Conservation (phyloP, 2,113 vertebrate species). For the Psilopogon haemacephalus region DNA sequence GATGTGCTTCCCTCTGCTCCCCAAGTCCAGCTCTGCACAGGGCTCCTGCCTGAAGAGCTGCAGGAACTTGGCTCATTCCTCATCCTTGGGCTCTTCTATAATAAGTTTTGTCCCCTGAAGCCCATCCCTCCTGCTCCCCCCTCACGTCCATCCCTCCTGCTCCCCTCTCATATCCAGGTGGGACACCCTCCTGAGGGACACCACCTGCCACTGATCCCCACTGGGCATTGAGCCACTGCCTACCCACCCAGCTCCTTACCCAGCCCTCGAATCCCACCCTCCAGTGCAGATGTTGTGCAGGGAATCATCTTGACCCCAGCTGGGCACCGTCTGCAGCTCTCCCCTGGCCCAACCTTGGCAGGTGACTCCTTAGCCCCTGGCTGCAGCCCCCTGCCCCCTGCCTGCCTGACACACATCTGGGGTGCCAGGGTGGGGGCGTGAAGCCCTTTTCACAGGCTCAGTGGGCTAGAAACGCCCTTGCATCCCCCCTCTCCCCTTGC, state of each 20-base stretch:
- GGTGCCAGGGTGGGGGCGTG: background rate
- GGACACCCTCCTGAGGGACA: too few relatives aligned
- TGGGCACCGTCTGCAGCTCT: background rate
- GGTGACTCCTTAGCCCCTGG: conserved; percentile 16
- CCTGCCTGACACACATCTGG: conserved; percentile 54
- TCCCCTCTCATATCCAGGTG: too few relatives aligned
- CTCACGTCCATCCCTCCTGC: background rate
- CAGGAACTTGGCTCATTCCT: fast-evolving
- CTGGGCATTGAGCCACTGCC: background rate
- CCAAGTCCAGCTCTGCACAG: fast-evolving
- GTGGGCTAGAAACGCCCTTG: conserved; percentile 56
- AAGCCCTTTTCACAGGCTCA: conserved; percentile 41
- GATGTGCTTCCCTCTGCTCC: conserved; percentile 34
- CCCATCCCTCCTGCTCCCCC: background rate
- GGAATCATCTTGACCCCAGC: background rate
- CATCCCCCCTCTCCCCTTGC: conserved; percentile 33
- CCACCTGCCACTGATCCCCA: background rate
- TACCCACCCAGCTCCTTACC: too few relatives aligned
- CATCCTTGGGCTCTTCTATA: background rate
- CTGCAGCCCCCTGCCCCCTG: background rate
- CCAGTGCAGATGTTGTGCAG: too few relatives aligned
- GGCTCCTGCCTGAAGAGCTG: fast-evolving
- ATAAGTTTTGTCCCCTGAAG: background rate
- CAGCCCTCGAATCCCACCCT: background rate
- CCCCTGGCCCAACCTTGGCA: background rate